phyloP scores from a whole-genome alignment of 23 tunicate species.

The Diplosoma virens region DNA sequence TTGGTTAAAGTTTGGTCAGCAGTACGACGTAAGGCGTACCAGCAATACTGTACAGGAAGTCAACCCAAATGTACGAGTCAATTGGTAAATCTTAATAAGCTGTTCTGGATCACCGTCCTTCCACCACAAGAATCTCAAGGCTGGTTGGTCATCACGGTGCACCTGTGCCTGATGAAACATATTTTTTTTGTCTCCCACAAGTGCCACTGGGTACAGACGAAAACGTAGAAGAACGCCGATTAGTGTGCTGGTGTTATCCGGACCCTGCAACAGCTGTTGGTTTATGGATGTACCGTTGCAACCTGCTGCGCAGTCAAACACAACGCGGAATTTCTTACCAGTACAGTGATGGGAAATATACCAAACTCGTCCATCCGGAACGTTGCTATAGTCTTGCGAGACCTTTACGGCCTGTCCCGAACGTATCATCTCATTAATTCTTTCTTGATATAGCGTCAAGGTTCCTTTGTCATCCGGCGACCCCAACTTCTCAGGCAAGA shows the following conservation, averaged over 20 bases:
- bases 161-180: constrained; percentile 18
- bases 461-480: too few species aligned
- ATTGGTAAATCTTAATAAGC: background rate
- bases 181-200: background rate
- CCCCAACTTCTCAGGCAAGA: too few species aligned
- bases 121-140: constrained; percentile 21
- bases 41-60: background rate
- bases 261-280: constrained; percentile 1
- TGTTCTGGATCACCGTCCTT: background rate
- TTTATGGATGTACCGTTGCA: background rate
- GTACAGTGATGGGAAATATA: constrained; percentile 11
- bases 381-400: background rate
- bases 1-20: background rate
- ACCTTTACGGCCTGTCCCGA: background rate
- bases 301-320: constrained; percentile 7
- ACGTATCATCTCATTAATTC: background rate
- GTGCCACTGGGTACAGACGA: background rate
- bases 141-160: background rate
- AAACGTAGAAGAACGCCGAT: constrained; percentile 1
- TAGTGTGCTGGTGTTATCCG: constrained; percentile 3
- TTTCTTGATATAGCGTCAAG: background rate
- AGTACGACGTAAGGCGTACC: background rate
- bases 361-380: background rate
- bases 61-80: constrained; percentile 10
- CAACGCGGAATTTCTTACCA: background rate